Evolutionary conservation across 2,888 invertebrate genomes (phyloP), one percentile per base, ranked within the genome.

Genomic region (Rosalia funebris): DNA sequence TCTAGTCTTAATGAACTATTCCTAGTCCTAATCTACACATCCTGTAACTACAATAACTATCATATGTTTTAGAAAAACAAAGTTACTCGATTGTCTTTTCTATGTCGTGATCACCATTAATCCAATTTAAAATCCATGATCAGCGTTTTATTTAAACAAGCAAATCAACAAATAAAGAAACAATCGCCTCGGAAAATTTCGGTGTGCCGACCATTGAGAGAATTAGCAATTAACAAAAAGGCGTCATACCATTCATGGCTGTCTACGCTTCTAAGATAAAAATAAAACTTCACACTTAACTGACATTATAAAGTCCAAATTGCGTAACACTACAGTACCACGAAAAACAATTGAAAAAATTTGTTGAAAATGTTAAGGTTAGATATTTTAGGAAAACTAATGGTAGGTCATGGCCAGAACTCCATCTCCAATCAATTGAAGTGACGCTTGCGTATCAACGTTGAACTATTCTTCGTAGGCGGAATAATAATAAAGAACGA

Each of bases 371-470:
- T 60, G 46, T 34, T 55, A 36, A 56, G 54, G 60, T 60, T 63
- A 60, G 57, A 44, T 55, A 58, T 44, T 46, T 57, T 14, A 50
- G 42, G 46, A 57, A 54, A 56, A 63, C 63, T 63, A 52, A 45
- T 16, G 19, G 17, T 60, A 55, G 58, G 52, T 63, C 57, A 63
- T 60, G 60, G 60, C 50, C 44, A 56, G 17, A 31, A 11, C 31
- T 34, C 14, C 25, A 54, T 54, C 25, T 32, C 39, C 34, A 57
- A 63, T 63, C 63, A 52, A 63, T 63, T 57, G 25, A 25, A 34
- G n/a, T 19, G 34, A 58, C 63, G 60, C 63, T 45, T 63, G 63
- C 63, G 60, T 60, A 19, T 16, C 32, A 17, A 19, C 25, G 25
- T 17, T 12, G 9, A 2, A n/a, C 7, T 19, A 11, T 14, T 3